These are phyloP conservation scores for Anniella stebbinsi DNA, from an alignment of 2,797 vertebrate genomes.

Conservation along the genomic window DNA sequence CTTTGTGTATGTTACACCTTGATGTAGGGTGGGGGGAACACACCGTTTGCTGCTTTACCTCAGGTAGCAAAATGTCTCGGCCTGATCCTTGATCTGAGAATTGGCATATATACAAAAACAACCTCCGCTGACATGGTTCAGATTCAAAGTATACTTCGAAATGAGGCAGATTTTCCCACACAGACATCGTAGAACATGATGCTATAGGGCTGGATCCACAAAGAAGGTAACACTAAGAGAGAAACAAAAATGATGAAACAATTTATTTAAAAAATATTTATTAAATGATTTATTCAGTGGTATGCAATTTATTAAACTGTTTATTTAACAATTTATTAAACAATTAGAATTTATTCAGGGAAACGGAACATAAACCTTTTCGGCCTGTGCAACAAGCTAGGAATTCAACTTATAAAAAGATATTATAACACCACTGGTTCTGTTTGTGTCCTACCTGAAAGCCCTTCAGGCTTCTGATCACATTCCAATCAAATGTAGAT, in stretches of 20 bases:
- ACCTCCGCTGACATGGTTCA: not conserved
- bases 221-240: not conserved
- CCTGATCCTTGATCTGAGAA: not conserved
- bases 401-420: not conserved
- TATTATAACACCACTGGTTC: not conserved
- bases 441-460: not conserved
- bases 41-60: too few relatives aligned
- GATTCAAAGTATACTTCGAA: not conserved
- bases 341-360: too few relatives aligned
- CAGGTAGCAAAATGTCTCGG: too few relatives aligned
- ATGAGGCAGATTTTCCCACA: not conserved
- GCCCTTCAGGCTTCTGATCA: not conserved
- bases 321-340: too few relatives aligned
- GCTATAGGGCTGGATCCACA: not conserved
- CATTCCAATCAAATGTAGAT: not conserved
- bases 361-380: too few relatives aligned
- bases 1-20: too few relatives aligned
- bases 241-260: too few relatives aligned
- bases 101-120: too few relatives aligned
- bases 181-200: not conserved
- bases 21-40: too few relatives aligned
- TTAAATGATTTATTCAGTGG: too few relatives aligned
- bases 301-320: too few relatives aligned
- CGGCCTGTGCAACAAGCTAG: not conserved
- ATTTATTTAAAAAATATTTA: too few relatives aligned